These are phyloP conservation scores for Sycophila sp. DNA, from an alignment of 1,140 invertebrate species.

Conservation along the genomic window DNA sequence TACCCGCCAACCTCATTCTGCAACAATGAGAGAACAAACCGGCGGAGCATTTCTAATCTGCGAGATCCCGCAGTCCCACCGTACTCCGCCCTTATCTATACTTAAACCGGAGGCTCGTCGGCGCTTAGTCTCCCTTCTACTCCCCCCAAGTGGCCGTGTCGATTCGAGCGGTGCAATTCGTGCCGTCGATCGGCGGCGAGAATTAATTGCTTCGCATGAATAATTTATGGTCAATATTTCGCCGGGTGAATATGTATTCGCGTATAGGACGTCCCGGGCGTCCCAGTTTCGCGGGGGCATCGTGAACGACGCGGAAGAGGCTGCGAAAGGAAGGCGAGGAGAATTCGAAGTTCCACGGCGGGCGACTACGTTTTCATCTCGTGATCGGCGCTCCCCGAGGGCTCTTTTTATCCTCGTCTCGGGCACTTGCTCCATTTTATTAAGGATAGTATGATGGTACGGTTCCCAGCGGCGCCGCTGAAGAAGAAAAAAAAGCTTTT, in stretches of 20 bases:
- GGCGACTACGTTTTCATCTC: conserved; percentile 6
- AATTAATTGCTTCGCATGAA: no score
- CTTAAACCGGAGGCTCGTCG: no score
- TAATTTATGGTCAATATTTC: no score
- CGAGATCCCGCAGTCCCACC: background rate
- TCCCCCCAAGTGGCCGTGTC: no score
- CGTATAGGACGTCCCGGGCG: no score
- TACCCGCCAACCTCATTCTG: background rate
- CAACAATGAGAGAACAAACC: background rate
- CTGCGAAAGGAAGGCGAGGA: conserved; percentile 2
- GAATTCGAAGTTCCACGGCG: background rate
- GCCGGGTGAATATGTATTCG: no score
- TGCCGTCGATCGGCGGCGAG: no score
- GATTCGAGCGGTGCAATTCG: no score
- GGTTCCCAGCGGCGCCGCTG: no score
- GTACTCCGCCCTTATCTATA: background rate
- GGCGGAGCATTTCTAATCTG: background rate
- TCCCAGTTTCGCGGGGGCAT: conserved; percentile 5
- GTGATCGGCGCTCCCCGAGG: background rate
- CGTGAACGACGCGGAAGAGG: background rate
- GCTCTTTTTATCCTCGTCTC: background rate
- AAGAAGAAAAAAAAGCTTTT: no score
- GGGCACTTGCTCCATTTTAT: background rate
- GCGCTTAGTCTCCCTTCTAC: no score
- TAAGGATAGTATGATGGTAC: background rate